Evolutionary conservation across 2,888 invertebrate genomes (phyloP), one percentile per base, ranked within the genome.

Genomic region (Orthosia cruda): DNA sequence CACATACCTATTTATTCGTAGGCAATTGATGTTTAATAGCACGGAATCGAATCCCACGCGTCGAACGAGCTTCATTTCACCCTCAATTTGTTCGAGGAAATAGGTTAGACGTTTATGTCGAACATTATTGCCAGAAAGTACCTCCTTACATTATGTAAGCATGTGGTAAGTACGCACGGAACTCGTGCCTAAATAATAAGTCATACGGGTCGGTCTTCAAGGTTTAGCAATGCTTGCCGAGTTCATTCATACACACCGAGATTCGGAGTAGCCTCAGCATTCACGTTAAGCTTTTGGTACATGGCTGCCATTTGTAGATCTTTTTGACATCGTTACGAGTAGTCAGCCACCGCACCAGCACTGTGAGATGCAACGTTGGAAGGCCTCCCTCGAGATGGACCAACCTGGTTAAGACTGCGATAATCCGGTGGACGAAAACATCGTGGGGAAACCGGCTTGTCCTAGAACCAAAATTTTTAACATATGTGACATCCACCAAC

Each of bases 21-120:
- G 18, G 71, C 71, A 72, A 82, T 82, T 82, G 65, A 63, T 64
- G 71, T 66, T 71, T 66, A 82, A 84, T 80, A 83, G 81, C 71
- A 55, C 59, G 76, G 77, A 85, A 85, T 72, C 68, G 65, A 73
- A 72, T 71, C 67, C 71, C 32, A 58, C 74, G 68, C 67, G 59
- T 61, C 71, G 40, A 65, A 12, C 64, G 72, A 79, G 69, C 74
- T 70, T 79, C 73, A 86, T 87, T 88, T 88, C 77, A 83, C 71
- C 77, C 86, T 85, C 85, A 87, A 88, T 88, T 87, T 81, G 55
- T 59, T 69, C 63, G 70, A 74, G 63, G 66, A 86, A 86, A 86
- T 85, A 71, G 50, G 58, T 47, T 63, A 62, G 62, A 71, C 70
- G 47, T 65, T 62, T 74, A 54, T 71, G 54, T 79, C 15, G 54